These are phyloP conservation scores for Tholera decimalis DNA, from an alignment of 2,888 invertebrate genomes.

Conservation along the genomic window DNA sequence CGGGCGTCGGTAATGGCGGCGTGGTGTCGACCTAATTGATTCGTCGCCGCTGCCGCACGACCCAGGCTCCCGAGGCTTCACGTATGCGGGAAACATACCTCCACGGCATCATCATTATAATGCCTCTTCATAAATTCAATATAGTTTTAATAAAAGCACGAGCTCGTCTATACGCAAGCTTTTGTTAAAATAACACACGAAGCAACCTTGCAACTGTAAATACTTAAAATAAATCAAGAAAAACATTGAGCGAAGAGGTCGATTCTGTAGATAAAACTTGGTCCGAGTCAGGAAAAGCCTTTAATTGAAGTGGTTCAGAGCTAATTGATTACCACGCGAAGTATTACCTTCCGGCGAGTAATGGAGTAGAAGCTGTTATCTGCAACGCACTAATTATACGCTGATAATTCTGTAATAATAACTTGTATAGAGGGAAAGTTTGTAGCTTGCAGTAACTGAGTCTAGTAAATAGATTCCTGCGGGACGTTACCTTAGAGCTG, in stretches of 20 bases:
- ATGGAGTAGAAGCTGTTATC: slow-evolving; percentile 46
- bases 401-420: slow-evolving; percentile 48
- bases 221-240: background rate
- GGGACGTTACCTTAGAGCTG: slow-evolving; percentile 38
- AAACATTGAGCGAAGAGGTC: background rate
- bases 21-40: slow-evolving; percentile 75
- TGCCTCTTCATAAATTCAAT: slow-evolving; percentile 10
- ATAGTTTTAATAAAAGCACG: background rate
- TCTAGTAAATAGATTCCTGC: slow-evolving; percentile 50
- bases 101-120: slow-evolving; percentile 18
- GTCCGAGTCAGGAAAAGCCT: slow-evolving; percentile 16
- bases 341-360: slow-evolving; percentile 29
- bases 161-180: background rate
- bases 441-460: slow-evolving; percentile 34
- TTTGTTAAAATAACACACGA: background rate
- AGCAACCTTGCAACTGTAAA: background rate
- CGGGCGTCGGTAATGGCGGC: slow-evolving; percentile 66
- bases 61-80: slow-evolving; percentile 26
- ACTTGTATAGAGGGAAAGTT: slow-evolving; percentile 30
- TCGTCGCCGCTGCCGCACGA: slow-evolving; percentile 58
- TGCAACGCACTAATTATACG: slow-evolving; percentile 47
- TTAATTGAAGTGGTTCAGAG: slow-evolving; percentile 25
- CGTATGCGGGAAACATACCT: slow-evolving; percentile 22
- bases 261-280: slow-evolving; percentile 6
- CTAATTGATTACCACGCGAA: slow-evolving; percentile 48